These are phyloP conservation scores for Selene dorsalis DNA, from an alignment of 2,797 vertebrate species.

Conservation along the genomic window DNA sequence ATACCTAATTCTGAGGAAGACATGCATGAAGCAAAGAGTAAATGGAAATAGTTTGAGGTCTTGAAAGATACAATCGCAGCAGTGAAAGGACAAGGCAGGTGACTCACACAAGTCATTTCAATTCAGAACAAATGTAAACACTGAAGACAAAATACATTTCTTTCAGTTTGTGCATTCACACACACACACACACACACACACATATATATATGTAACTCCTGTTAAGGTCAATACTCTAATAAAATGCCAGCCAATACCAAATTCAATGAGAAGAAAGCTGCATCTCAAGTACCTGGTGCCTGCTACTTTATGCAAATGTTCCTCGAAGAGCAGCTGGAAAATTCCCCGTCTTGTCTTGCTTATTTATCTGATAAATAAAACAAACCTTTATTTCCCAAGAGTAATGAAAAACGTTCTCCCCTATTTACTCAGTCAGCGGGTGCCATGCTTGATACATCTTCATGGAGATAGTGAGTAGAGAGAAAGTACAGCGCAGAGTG, in stretches of 20 bases:
- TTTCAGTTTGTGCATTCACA: slow-evolving; percentile 18
- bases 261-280: slow-evolving; percentile 42
- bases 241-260: slow-evolving; percentile 39
- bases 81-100: slow-evolving; percentile 36
- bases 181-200: slow-evolving; percentile 8
- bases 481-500: slow-evolving; percentile 36
- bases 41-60: slow-evolving; percentile 68
- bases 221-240: slow-evolving; percentile 44
- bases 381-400: slow-evolving; percentile 68
- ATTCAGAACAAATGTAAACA: slow-evolving; percentile 47
- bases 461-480: slow-evolving; percentile 34
- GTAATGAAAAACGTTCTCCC: slow-evolving; percentile 55
- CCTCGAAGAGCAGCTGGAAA: slow-evolving; percentile 36
- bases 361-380: slow-evolving; percentile 76
- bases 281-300: slow-evolving; percentile 21
- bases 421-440: slow-evolving; percentile 72
- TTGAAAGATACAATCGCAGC: slow-evolving; percentile 65
- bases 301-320: slow-evolving; percentile 62
- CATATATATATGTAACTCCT: background rate
- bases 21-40: slow-evolving; percentile 66
- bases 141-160: slow-evolving; percentile 30
- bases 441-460: slow-evolving; percentile 56
- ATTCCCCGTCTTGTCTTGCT: slow-evolving; percentile 59
- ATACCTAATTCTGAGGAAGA: slow-evolving; percentile 64
- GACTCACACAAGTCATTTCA: slow-evolving; percentile 44